Evolutionary conservation across 1,140 invertebrate genomes (phyloP), one percentile per base, ranked within the genome.

Genomic region (Stegodyphus mimosarum): DNA sequence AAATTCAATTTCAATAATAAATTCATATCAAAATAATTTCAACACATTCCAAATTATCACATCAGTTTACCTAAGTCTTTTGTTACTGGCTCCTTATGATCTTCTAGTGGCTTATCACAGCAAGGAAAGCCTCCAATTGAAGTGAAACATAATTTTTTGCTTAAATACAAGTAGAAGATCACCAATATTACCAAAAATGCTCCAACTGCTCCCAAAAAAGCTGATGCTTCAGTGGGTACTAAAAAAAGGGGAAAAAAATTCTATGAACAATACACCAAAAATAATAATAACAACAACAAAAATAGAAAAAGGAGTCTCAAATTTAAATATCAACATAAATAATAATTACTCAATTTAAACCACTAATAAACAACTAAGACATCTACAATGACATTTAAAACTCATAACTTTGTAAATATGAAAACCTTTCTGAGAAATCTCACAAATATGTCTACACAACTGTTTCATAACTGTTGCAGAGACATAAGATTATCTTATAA

Each of bases 91-190:
- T 79, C 71, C 87, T 92, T 88, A 64, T 86, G 84, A 66, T 91
- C 89, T 64, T 89, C 89, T 73, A 90, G 89, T 5, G 92, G 90
- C 87, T 93, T 92, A 88, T 93, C 92, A 88, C 93, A 93, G 89
- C 93, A 93, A 71, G 91, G 90, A 86, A 93, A 92, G 67, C 92
- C 92, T 48, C 92, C 92, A 84, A 92, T 92, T 87, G 92, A 91
- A 88, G 92, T 88, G 90, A 95, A 94, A 89, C 94, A 95, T 91
- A 94, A 93, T 89, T 93, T 94, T 88, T 95, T 95, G 89, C 95
- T 95, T 74, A 96, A 91, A 90, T 95, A 96, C 72, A 96, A 91
- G 88, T 95, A 94, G 87, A 96, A 93, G n/a, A 95, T 93, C 85
- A 96, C 90, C 72, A 96, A 91, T 50, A 96, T 91, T 51, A 94